phyloP scores from a whole-genome alignment of 1,140 invertebrate genomes.

The Artemia franciscana region DNA sequence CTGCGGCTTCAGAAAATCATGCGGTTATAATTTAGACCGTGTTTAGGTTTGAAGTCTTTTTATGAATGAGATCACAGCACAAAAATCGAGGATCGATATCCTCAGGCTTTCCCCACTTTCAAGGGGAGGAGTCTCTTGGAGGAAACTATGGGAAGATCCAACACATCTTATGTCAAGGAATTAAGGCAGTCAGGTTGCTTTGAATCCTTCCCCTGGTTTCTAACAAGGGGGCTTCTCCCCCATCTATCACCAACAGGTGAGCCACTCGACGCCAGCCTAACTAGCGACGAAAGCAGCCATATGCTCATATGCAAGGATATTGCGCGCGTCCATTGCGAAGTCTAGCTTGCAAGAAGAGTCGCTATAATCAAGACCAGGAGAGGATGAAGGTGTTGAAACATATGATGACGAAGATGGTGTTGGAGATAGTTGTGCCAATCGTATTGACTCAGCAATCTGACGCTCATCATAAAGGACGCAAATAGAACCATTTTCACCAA shows the following conservation, averaged over 20 bases:
- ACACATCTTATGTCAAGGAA: not conserved
- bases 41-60: too few relatives aligned
- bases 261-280: constrained; percentile 11
- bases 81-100: not conserved
- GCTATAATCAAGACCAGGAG: not conserved
- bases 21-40: too few relatives aligned
- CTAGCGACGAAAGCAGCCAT: constrained; percentile 17
- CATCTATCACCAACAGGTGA: not conserved
- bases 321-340: constrained; percentile 15
- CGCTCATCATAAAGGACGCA: constrained; percentile 30
- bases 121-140: not conserved
- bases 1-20: too few relatives aligned
- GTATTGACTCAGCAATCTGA: constrained; percentile 4
- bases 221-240: not conserved
- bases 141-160: not conserved
- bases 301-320: constrained; percentile 13
- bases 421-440: constrained; percentile 3
- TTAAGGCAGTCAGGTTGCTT: not conserved
- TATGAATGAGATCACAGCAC: constrained; percentile 10
- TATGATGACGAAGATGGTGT: constrained; percentile 3
- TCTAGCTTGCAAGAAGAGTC: constrained; percentile 13
- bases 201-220: too few relatives aligned
- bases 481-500: constrained; percentile 44
- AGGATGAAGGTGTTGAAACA: constrained; percentile 4
- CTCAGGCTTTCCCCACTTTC: constrained; percentile 1